Percentiles rank a stretch among this genome's conserved stretches.
These are phyloP conservation scores for Brachylomia viminalis DNA, from an alignment of 2,888 invertebrate species.

Conservation along the genomic window DNA sequence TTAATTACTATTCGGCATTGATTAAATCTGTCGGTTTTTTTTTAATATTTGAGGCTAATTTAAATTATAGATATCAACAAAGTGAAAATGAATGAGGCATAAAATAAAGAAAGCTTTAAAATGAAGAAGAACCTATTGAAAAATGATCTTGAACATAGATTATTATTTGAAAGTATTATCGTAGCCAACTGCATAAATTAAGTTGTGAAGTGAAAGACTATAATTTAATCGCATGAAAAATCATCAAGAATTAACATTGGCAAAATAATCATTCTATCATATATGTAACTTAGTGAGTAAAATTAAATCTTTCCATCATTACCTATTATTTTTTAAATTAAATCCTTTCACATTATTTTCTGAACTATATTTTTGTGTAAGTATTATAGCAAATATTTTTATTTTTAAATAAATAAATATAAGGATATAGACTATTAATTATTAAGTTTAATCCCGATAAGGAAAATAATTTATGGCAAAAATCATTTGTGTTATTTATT, in stretches of 20 bases:
- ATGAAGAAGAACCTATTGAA: background rate
- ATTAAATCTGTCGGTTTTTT: background rate
- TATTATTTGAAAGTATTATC: conserved; percentile 33
- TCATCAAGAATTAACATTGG: background rate
- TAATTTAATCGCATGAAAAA: background rate
- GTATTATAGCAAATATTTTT: background rate
- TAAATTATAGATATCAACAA: background rate
- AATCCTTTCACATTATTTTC: background rate
- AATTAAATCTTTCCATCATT: background rate
- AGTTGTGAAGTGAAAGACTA: background rate
- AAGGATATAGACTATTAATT: background rate
- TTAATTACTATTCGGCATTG: background rate
- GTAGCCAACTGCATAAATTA: background rate
- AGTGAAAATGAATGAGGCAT: background rate
- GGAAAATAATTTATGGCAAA: background rate
- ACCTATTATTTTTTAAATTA: background rate
- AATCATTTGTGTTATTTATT: background rate
- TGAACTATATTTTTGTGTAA: conserved; percentile 11
- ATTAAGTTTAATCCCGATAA: background rate
- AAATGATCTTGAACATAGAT: background rate
- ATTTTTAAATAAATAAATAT: conserved; percentile 13
- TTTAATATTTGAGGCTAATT: background rate
- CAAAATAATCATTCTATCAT: background rate
- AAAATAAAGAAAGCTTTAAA: conserved; percentile 24
- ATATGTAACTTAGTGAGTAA: background rate